Evolutionary conservation across 2,113 vertebrate genomes (phyloP).

Genomic region (Trachemys scripta): DNA sequence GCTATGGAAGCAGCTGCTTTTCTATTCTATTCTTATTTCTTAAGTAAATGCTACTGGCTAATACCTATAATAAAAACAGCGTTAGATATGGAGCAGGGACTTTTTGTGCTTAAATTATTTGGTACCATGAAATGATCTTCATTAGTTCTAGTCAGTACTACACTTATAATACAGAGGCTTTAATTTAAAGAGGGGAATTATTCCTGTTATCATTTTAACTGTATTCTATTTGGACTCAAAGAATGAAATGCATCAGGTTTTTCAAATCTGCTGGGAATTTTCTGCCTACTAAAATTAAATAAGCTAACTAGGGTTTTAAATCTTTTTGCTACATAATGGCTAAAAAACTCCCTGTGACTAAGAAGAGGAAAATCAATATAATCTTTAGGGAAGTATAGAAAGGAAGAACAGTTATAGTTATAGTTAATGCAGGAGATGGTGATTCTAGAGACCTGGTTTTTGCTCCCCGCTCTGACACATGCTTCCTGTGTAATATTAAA

Average conservation of each 20-base stretch:
- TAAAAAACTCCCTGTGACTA: background rate
- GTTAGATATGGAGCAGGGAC: background rate
- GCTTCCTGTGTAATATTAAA: background rate
- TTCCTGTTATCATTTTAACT: background rate
- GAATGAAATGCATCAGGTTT: background rate
- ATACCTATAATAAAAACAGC: background rate
- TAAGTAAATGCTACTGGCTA: background rate
- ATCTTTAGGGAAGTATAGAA: background rate
- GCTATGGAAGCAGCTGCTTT: background rate
- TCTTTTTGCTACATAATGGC: background rate
- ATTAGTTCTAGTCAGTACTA: background rate
- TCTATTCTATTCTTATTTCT: background rate
- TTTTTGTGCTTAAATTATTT: background rate
- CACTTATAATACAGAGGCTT: background rate
- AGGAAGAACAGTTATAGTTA: background rate
- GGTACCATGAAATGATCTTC: background rate
- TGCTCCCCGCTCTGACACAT: background rate
- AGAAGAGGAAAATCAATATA: conserved; percentile 15
- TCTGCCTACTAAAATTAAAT: conserved; percentile 32
- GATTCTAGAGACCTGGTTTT: background rate
- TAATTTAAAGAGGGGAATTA: background rate
- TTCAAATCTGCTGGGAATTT: conserved; percentile 32
- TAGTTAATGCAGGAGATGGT: background rate
- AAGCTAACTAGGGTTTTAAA: background rate
- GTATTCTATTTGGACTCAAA: background rate